Base-by-base conservation (phyloP, 2,888 invertebrate genomes). In the Esperia sulphurella region DNA sequence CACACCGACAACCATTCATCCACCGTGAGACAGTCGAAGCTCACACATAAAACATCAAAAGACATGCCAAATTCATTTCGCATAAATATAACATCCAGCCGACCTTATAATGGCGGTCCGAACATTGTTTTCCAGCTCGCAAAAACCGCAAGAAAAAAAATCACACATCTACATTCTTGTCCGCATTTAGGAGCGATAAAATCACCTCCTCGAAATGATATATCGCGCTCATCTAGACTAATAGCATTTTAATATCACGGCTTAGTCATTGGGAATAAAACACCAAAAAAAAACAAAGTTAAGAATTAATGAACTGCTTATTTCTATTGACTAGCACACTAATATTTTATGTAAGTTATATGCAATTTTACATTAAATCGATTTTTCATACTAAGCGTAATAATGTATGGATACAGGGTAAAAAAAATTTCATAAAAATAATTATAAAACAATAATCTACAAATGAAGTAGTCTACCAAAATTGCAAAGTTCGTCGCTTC, bases 191-290 rank as follows among this genome's bases (percentile, higher is more conserved):
- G 62, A 66, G 73, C 76, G 82, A 83, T 86, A 83, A 82, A 80
- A 83, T 83, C 80, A 73, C 76, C 75, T 78, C 80, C 76, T 71
- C 60, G 59, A 64, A 21, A 83, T 87, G 85, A 87, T 86, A 85
- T 85, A 86, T 84, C 66, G 78, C 68, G 62, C 68, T 63, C 75
- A 71, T 78, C 75, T 79, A 75, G 73, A 77, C 84, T 89, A 89
- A 89, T 88, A 85, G 85, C 83, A 62, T 85, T 89, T 86, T 88
- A 89, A 89, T 88, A 81, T 77, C 77, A 62, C 55, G 72, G 71
- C 71, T 86, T 81, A 85, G 79, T 85, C 83, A 86, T 79, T 68
- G 57, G 59, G 59, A 57, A 60, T 55, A 58, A 55, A 53, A 43
- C 50, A 49, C 43, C 45, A 54, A 49, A 65, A 64, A 75, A 75